phyloP scores from a whole-genome alignment of 2,888 invertebrate species.

The Caradrina kadenii region DNA sequence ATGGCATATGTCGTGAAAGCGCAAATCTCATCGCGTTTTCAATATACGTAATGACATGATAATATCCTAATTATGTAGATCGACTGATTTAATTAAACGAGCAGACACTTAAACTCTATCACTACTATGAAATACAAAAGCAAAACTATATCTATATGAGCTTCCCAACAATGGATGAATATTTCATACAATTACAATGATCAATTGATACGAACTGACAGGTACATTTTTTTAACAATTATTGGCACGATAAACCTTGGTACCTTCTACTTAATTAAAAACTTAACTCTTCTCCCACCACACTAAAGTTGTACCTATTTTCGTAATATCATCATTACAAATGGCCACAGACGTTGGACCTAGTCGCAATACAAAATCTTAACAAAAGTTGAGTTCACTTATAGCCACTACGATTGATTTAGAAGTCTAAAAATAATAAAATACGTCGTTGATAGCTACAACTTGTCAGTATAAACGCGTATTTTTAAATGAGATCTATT shows the following conservation, averaged over 20 bases:
- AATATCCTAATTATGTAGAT: not conserved
- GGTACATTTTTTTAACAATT: conserved; percentile 13
- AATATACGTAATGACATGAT: not conserved
- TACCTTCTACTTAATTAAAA: conserved; percentile 8
- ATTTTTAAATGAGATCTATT: conserved; percentile 59
- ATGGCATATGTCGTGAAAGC: not conserved
- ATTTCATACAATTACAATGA: conserved; percentile 2
- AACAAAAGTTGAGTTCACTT: conserved; percentile 12
- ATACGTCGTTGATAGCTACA: conserved; percentile 28
- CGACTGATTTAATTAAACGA: conserved; percentile 3
- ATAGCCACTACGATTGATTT: conserved; percentile 9
- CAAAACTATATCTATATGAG: not conserved
- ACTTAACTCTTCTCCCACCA: conserved; percentile 5
- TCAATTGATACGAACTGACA: conserved; percentile 11
- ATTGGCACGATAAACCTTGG: conserved; percentile 25
- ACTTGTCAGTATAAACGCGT: conserved; percentile 33
- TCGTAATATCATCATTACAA: conserved; percentile 13
- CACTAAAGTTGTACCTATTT: conserved; percentile 3
- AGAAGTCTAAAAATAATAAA: conserved; percentile 20
- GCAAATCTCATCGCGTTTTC: not conserved
- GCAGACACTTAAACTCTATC: conserved; percentile 3
- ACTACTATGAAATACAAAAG: conserved; percentile 1
- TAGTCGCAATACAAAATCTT: conserved; percentile 15
- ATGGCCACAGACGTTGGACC: conserved; percentile 12
- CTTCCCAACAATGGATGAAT: not conserved